These are phyloP conservation scores for Protosalanx chinensis DNA, from an alignment of 2,797 vertebrate species.

Conservation along the genomic window DNA sequence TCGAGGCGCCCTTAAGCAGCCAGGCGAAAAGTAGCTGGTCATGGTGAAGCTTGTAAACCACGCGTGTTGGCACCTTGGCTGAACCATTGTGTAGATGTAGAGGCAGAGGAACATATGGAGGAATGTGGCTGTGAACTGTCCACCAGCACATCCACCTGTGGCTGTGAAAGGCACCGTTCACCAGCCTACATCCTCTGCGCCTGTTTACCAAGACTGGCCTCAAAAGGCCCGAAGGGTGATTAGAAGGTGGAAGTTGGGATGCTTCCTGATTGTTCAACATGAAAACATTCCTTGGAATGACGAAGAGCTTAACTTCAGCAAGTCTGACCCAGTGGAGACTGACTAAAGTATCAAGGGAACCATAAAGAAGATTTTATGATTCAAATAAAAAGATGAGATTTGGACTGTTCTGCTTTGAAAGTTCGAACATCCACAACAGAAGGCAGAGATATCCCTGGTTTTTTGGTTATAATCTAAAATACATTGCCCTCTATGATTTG, in stretches of 20 bases:
- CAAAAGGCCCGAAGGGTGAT: background rate
- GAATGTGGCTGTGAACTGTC: no score
- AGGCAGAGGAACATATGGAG: no score
- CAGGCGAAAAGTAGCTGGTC: no score
- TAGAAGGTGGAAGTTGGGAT: background rate
- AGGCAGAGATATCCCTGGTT: constrained; percentile 15
- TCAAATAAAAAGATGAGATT: constrained; percentile 37
- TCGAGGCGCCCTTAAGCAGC: no score
- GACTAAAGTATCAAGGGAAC: constrained; percentile 16
- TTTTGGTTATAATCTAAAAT: constrained; percentile 33
- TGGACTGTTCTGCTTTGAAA: constrained; percentile 16
- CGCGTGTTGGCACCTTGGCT: no score
- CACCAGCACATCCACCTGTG: no score
- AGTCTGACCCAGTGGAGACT: background rate
- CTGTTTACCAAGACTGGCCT: no score
- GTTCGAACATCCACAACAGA: constrained; percentile 18
- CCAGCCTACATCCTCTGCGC: no score
- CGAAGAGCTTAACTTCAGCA: no score
- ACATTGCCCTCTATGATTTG: background rate
- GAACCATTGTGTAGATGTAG: no score
- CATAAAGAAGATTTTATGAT: constrained; percentile 1
- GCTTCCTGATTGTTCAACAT: background rate
- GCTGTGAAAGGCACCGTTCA: no score
- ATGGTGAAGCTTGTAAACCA: no score
- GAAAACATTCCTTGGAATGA: background rate